Conservation (phyloP, 2,113 vertebrate genomes). For the Colaptes auratus region DNA sequence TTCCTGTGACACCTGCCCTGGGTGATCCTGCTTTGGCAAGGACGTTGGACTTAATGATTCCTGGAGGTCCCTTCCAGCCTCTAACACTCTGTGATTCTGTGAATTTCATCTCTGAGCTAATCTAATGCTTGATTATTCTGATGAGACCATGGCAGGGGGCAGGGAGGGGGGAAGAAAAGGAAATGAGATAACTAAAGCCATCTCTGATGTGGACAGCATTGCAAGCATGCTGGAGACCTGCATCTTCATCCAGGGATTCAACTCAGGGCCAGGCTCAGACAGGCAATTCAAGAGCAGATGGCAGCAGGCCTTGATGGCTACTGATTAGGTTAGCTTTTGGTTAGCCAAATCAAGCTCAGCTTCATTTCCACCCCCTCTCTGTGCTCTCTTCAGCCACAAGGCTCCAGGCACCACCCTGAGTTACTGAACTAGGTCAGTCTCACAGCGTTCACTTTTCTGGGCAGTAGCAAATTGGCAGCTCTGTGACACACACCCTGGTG, state of each 20-base stretch:
- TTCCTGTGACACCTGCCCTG: too few species aligned
- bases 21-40: too few species aligned
- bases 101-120: background rate
- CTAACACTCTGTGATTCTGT: too few species aligned
- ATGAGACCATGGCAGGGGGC: background rate
- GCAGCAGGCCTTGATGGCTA: background rate
- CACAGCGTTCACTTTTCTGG: fast-evolving
- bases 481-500: fast-evolving
- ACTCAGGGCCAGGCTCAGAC: background rate
- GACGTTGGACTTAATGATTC: too few species aligned
- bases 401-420: background rate
- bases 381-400: background rate
- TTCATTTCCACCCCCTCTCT: background rate
- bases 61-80: too few species aligned
- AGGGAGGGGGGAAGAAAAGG: background rate
- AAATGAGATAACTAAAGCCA: background rate
- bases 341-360: background rate
- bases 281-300: background rate
- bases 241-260: background rate
- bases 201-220: background rate
- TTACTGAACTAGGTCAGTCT: background rate
- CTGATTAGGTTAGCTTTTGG: background rate
- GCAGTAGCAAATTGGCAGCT: background rate
- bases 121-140: background rate
- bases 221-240: background rate